Percentiles rank a stretch among this genome's conserved stretches.
Conservation (phyloP, 2,888 invertebrate species). For the Diarsia dahlii region DNA sequence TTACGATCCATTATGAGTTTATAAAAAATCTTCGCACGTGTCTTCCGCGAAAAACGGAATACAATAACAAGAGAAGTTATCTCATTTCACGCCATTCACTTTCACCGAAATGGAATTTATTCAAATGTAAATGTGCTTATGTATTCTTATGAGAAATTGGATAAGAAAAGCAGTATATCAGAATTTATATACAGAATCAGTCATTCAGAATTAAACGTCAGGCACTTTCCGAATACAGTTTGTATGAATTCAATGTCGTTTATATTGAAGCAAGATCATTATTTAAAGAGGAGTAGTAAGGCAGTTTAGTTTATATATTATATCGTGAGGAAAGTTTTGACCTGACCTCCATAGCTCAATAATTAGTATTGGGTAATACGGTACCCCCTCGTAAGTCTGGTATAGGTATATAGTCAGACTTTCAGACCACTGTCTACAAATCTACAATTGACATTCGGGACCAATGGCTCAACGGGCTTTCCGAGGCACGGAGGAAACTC, state of each 20-base stretch:
- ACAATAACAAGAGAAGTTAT: constrained; percentile 11
- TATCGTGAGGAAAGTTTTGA: too few species aligned
- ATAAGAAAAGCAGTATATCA: constrained; percentile 3
- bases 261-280: not conserved
- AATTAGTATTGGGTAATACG: too few species aligned
- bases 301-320: too few species aligned
- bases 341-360: too few species aligned
- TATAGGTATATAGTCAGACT: too few species aligned
- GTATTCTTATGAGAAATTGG: constrained; percentile 26
- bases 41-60: not conserved
- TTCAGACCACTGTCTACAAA: too few species aligned
- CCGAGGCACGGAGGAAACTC: too few species aligned
- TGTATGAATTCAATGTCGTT: not conserved
- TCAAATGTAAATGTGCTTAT: constrained; percentile 34
- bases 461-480: too few species aligned
- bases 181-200: not conserved
- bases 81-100: constrained; percentile 10
- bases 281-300: too few species aligned
- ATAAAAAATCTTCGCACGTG: not conserved
- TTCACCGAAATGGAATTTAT: constrained; percentile 32
- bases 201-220: constrained; percentile 2
- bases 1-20: not conserved
- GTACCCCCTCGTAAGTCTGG: too few species aligned
- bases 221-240: constrained; percentile 10
- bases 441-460: too few species aligned